These are phyloP conservation scores for Alexandromys fortis DNA, from an alignment of 2,113 vertebrate species.

Conservation along the genomic window DNA sequence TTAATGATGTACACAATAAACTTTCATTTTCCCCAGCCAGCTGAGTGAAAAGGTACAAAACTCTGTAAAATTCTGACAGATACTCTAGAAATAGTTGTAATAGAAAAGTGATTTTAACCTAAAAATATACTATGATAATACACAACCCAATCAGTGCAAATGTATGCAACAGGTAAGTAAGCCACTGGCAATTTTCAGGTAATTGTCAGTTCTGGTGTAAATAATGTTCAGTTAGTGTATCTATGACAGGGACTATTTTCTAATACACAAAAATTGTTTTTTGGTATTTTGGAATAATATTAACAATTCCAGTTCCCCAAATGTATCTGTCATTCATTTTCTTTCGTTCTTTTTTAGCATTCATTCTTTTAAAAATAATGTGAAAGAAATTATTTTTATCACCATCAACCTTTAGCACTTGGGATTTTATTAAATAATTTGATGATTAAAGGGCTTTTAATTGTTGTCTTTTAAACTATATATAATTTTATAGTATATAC, in stretches of 20 bases:
- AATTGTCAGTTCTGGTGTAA: conserved; percentile 19
- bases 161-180: neutral
- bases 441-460: neutral
- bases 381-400: conserved; percentile 8
- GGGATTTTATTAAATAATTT: conserved; percentile 59
- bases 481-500: neutral
- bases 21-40: neutral
- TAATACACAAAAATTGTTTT: neutral
- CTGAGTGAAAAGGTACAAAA: neutral
- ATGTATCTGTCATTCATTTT: neutral
- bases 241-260: neutral
- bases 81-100: neutral
- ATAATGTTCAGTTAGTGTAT: neutral
- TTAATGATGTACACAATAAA: neutral
- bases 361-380: neutral
- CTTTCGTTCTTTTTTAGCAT: neutral
- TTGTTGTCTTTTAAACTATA: conserved; percentile 3
- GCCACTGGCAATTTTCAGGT: neutral
- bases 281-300: neutral
- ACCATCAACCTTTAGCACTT: neutral
- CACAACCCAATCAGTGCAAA: neutral
- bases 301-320: neutral
- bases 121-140: neutral
- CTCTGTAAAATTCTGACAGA: neutral
- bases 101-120: neutral